Percentiles rank a stretch among this genome's conserved stretches.
Evolutionary conservation across 2,797 vertebrate species (phyloP).

Genomic region (Carcharodon carcharias): DNA sequence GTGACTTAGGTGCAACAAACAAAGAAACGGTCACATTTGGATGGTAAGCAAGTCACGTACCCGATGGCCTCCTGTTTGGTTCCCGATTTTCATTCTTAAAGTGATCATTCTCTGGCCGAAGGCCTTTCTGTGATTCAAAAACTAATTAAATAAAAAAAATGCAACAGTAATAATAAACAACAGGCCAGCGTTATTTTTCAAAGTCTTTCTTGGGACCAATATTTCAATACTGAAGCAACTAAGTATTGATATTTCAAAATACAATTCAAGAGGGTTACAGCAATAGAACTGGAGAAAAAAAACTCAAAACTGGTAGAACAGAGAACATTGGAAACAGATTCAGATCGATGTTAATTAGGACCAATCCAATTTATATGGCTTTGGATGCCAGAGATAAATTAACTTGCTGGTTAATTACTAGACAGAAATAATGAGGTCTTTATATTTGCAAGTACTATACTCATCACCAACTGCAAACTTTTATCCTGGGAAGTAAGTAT

Average conservation of each 20-base stretch:
- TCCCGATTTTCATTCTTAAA: conserved; percentile 73
- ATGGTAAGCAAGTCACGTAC: conserved; percentile 50
- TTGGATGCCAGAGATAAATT: not conserved
- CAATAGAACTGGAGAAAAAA: not conserved
- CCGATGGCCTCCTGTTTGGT: conserved; percentile 64
- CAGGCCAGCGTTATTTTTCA: not conserved
- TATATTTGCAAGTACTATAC: not conserved
- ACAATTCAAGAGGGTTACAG: not conserved
- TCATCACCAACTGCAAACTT: not conserved
- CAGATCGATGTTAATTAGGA: not conserved
- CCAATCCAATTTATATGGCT: not conserved
- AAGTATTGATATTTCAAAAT: not conserved
- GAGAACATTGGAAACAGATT: not conserved
- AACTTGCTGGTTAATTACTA: not conserved
- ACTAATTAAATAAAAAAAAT: conserved; percentile 49
- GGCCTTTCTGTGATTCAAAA: conserved; percentile 69
- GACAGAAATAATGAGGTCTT: not conserved
- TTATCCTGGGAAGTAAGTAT: not conserved
- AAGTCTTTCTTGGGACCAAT: not conserved
- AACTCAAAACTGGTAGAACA: not conserved
- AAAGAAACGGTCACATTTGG: not conserved
- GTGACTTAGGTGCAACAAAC: not conserved
- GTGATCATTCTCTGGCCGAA: conserved; percentile 71
- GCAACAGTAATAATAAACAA: not conserved
- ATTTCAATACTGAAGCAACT: not conserved